Conservation (phyloP, 2,888 invertebrate genomes). For the Zootermopsis nevadensis region DNA sequence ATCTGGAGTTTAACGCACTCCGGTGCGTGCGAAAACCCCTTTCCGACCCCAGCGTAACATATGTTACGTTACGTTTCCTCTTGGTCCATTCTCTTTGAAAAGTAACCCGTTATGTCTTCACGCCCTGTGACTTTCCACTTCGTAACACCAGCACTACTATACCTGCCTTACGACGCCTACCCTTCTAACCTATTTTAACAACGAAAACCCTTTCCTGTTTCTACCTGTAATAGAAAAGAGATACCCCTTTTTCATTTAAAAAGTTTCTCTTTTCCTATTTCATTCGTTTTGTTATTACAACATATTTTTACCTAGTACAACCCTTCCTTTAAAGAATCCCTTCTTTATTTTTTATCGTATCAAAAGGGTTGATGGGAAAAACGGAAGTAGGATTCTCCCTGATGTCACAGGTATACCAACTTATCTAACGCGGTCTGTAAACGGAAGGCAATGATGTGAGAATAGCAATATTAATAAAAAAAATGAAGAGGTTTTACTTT, state of each 20-base stretch:
- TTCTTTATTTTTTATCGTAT: constrained; percentile 22
- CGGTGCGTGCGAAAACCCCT: constrained; percentile 1
- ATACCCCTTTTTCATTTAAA: constrained; percentile 9
- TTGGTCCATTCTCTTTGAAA: constrained; percentile 17
- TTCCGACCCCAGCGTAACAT: constrained; percentile 4
- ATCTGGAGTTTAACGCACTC: background rate
- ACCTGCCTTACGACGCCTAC: constrained; percentile 18
- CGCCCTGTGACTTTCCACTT: constrained; percentile 7
- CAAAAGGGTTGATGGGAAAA: constrained; percentile 43
- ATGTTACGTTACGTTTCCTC: constrained; percentile 2
- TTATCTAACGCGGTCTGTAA: constrained; percentile 22
- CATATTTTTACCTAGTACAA: constrained; percentile 35
- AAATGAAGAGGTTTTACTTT: constrained; percentile 22
- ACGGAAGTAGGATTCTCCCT: constrained; percentile 30
- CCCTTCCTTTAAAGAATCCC: constrained; percentile 32
- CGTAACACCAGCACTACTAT: background rate
- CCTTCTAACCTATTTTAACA: constrained; percentile 18
- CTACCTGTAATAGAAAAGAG: constrained; percentile 8
- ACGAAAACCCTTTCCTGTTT: background rate
- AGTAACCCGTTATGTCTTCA: constrained; percentile 27
- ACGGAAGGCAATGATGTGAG: constrained; percentile 23
- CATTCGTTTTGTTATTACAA: constrained; percentile 37
- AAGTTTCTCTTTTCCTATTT: constrained; percentile 3
- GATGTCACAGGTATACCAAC: constrained; percentile 20
- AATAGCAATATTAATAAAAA: constrained; percentile 29